Evolutionary conservation across 2,113 vertebrate species (phyloP).

Genomic region (Heteronetta atricapilla): DNA sequence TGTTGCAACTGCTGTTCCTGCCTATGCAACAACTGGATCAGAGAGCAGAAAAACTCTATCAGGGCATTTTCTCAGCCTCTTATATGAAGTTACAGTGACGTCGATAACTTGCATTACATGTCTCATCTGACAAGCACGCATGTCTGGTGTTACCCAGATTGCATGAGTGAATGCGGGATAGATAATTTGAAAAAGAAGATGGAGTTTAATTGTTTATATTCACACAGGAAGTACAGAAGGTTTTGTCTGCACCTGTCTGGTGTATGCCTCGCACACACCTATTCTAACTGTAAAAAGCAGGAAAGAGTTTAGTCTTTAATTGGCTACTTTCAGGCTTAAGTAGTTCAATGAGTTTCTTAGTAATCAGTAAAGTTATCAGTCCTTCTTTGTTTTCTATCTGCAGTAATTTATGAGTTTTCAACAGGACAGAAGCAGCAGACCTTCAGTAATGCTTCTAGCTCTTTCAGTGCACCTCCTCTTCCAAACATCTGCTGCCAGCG

Average conservation of each 20-base stretch:
- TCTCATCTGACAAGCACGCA: background rate
- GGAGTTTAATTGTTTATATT: conserved; percentile 34
- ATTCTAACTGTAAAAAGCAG: background rate
- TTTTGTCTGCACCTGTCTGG: conserved; percentile 36
- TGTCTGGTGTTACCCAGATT: background rate
- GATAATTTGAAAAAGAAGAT: background rate
- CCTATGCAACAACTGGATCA: background rate
- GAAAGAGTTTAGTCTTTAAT: background rate
- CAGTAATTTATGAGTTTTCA: background rate
- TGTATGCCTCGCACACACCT: background rate
- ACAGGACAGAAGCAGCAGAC: background rate
- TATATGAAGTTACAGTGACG: background rate
- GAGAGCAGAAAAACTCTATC: background rate
- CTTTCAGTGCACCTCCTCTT: background rate
- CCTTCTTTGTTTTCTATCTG: background rate
- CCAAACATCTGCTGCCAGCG: background rate
- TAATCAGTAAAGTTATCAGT: background rate
- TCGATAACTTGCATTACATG: conserved; percentile 14
- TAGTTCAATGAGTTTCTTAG: background rate
- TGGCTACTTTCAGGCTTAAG: background rate
- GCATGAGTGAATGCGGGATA: background rate
- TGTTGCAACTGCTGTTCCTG: background rate
- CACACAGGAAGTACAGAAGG: background rate
- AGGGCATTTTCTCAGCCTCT: background rate
- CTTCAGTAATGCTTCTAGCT: background rate